A percentile compares a stretch with the other conserved stretches of the same genome.
Evolutionary conservation across 1,140 invertebrate species (phyloP).

Genomic region (Bombus difficillimus): DNA sequence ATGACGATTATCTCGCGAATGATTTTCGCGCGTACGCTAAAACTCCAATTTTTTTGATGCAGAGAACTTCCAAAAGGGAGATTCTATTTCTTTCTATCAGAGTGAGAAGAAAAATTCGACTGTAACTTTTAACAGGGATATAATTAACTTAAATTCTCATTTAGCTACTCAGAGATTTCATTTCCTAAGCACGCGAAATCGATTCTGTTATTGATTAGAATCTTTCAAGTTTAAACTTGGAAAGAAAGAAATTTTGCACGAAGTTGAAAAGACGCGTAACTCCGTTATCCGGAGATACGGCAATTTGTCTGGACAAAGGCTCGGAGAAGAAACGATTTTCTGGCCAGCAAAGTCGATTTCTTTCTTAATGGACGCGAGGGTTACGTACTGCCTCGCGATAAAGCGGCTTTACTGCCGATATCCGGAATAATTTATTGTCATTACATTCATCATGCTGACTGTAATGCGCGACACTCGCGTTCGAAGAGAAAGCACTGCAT

Average conservation of each 20-base stretch:
- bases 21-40: no score
- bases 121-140: background rate
- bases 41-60: no score
- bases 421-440: conserved; percentile 66
- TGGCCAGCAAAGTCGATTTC: conserved; percentile 37
- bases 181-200: background rate
- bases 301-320: background rate
- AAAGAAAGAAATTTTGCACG: background rate
- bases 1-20: no score
- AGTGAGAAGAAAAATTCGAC: no score
- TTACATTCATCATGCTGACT: conserved; percentile 59
- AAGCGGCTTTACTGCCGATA: conserved; percentile 58
- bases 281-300: background rate
- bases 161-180: background rate
- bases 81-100: no score
- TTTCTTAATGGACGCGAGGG: conserved; percentile 44
- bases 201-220: background rate
- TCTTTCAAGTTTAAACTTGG: background rate
- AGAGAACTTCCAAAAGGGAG: no score
- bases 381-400: conserved; percentile 49
- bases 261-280: background rate
- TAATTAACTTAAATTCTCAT: accelerated
- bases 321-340: background rate
- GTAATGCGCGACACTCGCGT: conserved; percentile 59
- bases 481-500: conserved; percentile 43